Evolutionary conservation across 2,888 invertebrate genomes (phyloP), one percentile per base, ranked within the genome.

Genomic region (Meteorus colon): DNA sequence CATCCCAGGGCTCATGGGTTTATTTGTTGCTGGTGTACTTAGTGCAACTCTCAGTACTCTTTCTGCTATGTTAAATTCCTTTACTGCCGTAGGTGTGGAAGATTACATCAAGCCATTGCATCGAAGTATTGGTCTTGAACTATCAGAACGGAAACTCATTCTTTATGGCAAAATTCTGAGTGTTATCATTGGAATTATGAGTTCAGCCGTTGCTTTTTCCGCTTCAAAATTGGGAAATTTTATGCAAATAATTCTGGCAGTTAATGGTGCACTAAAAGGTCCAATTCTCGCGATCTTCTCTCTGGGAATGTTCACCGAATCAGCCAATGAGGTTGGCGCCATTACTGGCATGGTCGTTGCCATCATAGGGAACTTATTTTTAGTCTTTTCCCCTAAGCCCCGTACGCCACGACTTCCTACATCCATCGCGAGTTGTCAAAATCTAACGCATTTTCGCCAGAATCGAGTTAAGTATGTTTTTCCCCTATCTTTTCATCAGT

Each of bases 41-140:
- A 96, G 97, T 83, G 98, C 97, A 0, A 96, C 97, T 1, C 91
- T 98, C 4, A 97, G 97, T 63, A 97, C 97, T 0, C 94, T 98
- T 71, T 98, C 98, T 0, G 97, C 98, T 0, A 94, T 96, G 27
- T 92, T 98, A 77, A 98, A 97, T 85, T 96, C 97, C 0, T 91
- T 98, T 48, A 95, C 98, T 0, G 97, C 98, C 0, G 96, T 98
- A 12, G 95, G 96, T 0, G 90, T 98, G 34, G 95, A 96, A 85
- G 98, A 98, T 90, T 96, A 97, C 83, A 90, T 97, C 2, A 93
- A 93, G 85, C 90, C 89, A 1, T 3, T 84, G 19, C 89, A 85
- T 76, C 67, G 5, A 77, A 74, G 66, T 71, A 94, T 80, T 76
- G 93, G 93, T 48, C 92, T 94, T 63, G 92, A 93, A 78, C 90